A percentile compares a stretch with the other conserved stretches of the same genome.
Conservation (phyloP, 2,888 invertebrate genomes). For the Ramazzottius varieornatus region DNA sequence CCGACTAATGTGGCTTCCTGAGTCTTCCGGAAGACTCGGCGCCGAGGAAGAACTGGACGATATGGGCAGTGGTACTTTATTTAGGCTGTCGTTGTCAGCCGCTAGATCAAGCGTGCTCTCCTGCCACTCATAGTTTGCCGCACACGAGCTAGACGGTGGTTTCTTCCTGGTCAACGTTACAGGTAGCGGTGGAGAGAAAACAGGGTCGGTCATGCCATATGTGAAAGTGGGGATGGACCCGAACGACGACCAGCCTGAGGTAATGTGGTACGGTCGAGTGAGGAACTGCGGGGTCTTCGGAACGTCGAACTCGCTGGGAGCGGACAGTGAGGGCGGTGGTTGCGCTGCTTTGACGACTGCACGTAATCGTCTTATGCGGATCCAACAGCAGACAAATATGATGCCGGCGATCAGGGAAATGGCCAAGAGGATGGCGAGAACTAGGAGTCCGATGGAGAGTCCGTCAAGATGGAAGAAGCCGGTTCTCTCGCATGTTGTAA, state of each 20-base stretch:
- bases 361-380: background rate
- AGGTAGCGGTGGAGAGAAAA: background rate
- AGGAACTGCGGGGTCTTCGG: background rate
- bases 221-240: background rate
- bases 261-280: background rate
- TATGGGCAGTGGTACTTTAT: background rate
- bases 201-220: background rate
- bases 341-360: background rate
- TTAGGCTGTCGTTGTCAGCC: background rate
- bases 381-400: conserved; percentile 1
- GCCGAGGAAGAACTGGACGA: background rate
- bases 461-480: background rate
- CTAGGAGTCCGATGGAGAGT: background rate
- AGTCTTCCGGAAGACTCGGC: background rate
- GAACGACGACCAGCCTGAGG: background rate
- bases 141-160: background rate
- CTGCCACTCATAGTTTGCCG: background rate
- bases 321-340: background rate
- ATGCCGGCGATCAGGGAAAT: background rate
- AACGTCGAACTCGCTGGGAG: background rate
- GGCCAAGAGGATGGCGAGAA: background rate
- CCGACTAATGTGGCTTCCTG: too few relatives aligned
- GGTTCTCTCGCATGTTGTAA: background rate
- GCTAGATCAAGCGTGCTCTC: background rate
- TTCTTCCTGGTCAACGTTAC: background rate